Percentiles rank a stretch among this genome's conserved stretches.
Conservation (phyloP, 2,888 invertebrate genomes). For the Fragum fragum region DNA sequence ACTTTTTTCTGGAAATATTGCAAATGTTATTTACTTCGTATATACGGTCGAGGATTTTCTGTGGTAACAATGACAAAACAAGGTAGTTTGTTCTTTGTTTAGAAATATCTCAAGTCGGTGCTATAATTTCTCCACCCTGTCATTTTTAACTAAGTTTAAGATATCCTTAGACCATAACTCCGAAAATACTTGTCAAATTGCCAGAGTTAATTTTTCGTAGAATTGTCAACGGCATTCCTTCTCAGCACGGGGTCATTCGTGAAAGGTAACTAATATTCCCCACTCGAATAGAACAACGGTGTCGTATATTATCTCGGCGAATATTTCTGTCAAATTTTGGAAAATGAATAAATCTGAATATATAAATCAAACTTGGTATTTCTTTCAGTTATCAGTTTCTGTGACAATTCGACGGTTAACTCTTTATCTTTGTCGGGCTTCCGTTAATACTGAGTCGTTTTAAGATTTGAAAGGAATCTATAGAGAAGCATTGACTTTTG, state of each 20-base stretch:
- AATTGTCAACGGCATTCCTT: slow-evolving; percentile 21
- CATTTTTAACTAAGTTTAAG: slow-evolving; percentile 26
- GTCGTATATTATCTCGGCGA: slow-evolving; percentile 18
- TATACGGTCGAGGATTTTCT: too few species aligned
- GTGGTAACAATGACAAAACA: not conserved
- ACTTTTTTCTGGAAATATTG: too few species aligned
- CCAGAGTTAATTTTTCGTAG: slow-evolving; percentile 17
- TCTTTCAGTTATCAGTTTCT: slow-evolving; percentile 17
- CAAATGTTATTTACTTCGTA: too few species aligned
- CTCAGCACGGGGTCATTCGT: slow-evolving; percentile 11
- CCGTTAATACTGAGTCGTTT: too few species aligned
- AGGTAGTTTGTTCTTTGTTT: slow-evolving; percentile 9
- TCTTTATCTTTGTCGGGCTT: too few species aligned
- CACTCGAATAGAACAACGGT: not conserved
- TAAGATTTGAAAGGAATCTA: too few species aligned
- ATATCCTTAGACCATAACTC: slow-evolving; percentile 25
- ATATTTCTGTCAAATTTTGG: slow-evolving; percentile 24
- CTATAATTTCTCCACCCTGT: slow-evolving; percentile 7
- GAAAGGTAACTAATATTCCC: slow-evolving; percentile 12
- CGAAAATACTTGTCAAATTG: slow-evolving; percentile 23
- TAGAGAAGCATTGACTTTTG: too few species aligned
- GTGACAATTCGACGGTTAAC: slow-evolving; percentile 40
- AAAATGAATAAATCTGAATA: slow-evolving; percentile 17
- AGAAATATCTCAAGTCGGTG: slow-evolving; percentile 11
- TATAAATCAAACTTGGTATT: slow-evolving; percentile 24